A percentile compares a stretch with the other conserved stretches of the same genome.
These are phyloP conservation scores for Anas platyrhynchos DNA, from an alignment of 2,113 vertebrate species.

Conservation along the genomic window DNA sequence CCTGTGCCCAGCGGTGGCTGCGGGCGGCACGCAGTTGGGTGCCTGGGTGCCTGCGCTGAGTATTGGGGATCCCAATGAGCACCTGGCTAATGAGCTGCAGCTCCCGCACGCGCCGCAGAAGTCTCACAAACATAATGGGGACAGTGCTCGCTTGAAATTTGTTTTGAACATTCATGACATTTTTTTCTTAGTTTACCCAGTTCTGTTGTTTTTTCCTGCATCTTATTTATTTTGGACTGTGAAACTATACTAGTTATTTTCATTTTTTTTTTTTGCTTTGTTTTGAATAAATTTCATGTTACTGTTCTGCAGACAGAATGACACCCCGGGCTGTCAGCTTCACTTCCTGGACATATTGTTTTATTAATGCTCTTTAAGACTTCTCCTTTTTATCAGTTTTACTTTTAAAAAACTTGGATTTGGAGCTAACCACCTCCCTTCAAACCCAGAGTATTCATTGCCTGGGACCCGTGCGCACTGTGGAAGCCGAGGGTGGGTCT, in stretches of 20 bases:
- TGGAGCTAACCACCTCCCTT: not conserved
- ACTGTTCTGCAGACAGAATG: constrained; percentile 16
- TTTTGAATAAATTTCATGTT: not conserved
- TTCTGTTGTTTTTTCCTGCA: not conserved
- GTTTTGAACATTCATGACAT: constrained; percentile 5
- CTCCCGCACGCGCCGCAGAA: not conserved
- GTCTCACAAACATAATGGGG: constrained; percentile 13
- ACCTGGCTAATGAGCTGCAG: constrained; percentile 24
- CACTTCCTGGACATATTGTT: not conserved
- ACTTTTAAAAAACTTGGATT: not conserved
- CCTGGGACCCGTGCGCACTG: not conserved
- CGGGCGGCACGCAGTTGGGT: too few species aligned
- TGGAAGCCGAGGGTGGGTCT: not conserved
- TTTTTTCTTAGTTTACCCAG: not conserved
- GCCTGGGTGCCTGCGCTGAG: not conserved
- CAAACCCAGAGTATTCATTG: not conserved
- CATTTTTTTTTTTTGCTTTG: not conserved
- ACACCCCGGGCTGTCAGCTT: not conserved
- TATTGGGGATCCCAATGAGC: not conserved
- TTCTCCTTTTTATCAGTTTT: not conserved
- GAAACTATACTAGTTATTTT: not conserved
- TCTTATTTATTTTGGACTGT: constrained; percentile 22
- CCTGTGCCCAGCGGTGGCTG: too few species aligned
- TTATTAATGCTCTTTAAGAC: not conserved
- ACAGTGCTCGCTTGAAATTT: constrained; percentile 44